Base-by-base conservation (phyloP, 1,140 invertebrate species). In the Sesamia nonagrioides region DNA sequence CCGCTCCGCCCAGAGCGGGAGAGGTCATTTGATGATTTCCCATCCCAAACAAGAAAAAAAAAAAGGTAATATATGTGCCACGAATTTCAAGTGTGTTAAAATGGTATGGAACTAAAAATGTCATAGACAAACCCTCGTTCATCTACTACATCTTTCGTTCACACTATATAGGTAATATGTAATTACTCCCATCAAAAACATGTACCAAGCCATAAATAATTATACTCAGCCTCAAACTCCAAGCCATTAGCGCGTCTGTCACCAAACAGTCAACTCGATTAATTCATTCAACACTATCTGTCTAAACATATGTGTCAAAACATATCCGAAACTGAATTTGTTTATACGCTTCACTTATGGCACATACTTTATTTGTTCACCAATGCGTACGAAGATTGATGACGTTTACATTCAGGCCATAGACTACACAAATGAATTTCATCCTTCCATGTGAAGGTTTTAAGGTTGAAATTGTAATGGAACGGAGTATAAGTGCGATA, bases 341-440 rank as follows among this genome's bases (percentile, higher is more conserved):
- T 71, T 52, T 54, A 18, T 54, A 11, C 42, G 48, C 68, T 37
- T 71, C 50, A 54, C 68, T 71, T 71, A 52, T 71, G 17, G 48
- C 50, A 52, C n/a, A 52, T 71, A 71, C 68, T 69, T 40, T 66
- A 69, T 69, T 69, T 69, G 66, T 69, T 52, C 68, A 52, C 27
- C 68, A 66, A 82, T 79, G 83, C 81, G 81, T 78, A 82, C 71
- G 63, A 86, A 84, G 85, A 86, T 85, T 74, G 83, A 86, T 86
- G 78, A 79, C 76, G 42, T 61, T 50, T 8, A 33, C 54, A 71
- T 45, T 54, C 45, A 74, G 17, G 48, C 3, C 33, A 50, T 8
- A 4, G 11, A 60, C 13, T 37, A 9, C 33, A 37, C 50, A 42
- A 42, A 33, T n/a, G 5, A 74, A 21, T 60, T 45, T 45, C n/a